Evolutionary conservation across 1,140 invertebrate genomes (phyloP).

Genomic region (Drosophila nasuta): DNA sequence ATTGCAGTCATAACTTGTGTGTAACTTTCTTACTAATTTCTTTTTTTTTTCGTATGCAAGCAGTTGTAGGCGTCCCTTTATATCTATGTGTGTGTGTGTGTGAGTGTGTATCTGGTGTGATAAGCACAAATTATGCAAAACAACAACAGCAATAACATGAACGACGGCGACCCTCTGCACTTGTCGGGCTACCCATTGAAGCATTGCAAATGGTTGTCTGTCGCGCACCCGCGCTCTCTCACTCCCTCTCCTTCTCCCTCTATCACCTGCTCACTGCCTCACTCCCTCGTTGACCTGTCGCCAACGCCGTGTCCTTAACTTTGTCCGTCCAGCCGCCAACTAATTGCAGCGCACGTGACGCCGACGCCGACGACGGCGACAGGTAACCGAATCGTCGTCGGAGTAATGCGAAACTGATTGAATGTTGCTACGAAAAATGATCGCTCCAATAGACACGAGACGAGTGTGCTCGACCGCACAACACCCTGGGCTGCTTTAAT

Average conservation of each 20-base stretch:
- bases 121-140: conserved; percentile 74
- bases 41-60: conserved; percentile 5
- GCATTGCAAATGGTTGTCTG: conserved; percentile 38
- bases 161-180: conserved; percentile 24
- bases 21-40: neutral
- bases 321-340: conserved; percentile 21
- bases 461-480: neutral
- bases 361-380: conserved; percentile 12
- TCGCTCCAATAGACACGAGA: neutral
- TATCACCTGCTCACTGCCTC: neutral
- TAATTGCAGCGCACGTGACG: conserved; percentile 54
- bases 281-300: neutral
- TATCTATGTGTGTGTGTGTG: neutral
- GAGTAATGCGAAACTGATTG: conserved; percentile 61
- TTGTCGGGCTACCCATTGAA: conserved; percentile 36
- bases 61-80: conserved; percentile 10
- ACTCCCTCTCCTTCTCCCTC: neutral
- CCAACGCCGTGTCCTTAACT: conserved; percentile 2
- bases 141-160: conserved; percentile 7
- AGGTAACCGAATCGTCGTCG: conserved; percentile 45
- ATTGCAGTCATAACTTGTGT: too few relatives aligned
- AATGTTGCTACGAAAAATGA: conserved; percentile 39
- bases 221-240: conserved; percentile 3
- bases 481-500: neutral
- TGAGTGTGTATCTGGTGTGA: conserved; percentile 45